Evolutionary conservation across 2,888 invertebrate species (phyloP).

Genomic region (Xestia c-nigrum): DNA sequence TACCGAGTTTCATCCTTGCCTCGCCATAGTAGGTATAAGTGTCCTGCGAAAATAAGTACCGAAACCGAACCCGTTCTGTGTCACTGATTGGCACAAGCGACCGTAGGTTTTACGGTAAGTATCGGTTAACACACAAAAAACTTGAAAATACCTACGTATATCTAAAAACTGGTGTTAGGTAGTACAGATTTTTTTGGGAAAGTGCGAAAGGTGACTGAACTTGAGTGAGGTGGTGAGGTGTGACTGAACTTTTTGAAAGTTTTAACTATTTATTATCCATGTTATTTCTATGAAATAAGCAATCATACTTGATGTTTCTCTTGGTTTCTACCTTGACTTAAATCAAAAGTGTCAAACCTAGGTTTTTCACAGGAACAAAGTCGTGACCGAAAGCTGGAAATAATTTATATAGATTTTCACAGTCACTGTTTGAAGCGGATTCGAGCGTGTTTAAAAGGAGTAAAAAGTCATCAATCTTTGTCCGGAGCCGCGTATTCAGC

Average conservation of each 20-base stretch:
- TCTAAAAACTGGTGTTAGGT: background rate
- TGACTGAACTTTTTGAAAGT: background rate
- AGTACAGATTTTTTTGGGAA: background rate
- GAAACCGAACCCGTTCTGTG: too few relatives aligned
- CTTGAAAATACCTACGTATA: background rate
- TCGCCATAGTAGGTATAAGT: too few relatives aligned
- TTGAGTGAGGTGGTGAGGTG: too few relatives aligned
- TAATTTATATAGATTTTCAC: conserved; percentile 7
- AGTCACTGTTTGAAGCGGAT: conserved; percentile 13
- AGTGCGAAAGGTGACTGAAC: background rate
- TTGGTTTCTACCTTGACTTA: too few relatives aligned
- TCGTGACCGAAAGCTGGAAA: conserved; percentile 3
- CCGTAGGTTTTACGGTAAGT: background rate
- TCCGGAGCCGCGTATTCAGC: conserved; percentile 37
- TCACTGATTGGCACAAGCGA: background rate
- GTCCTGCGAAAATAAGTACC: too few relatives aligned
- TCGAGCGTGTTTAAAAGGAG: conserved; percentile 36
- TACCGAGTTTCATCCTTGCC: too few relatives aligned
- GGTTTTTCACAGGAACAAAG: background rate
- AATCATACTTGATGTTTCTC: background rate
- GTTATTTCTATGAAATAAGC: background rate
- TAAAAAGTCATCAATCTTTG: conserved; percentile 52
- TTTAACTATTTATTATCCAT: background rate
- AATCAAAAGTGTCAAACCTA: background rate
- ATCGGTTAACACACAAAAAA: background rate